A percentile compares a stretch with the other conserved stretches of the same genome.
Evolutionary conservation across 2,113 vertebrate genomes (phyloP).

Genomic region (Xyliphius kryptos): DNA sequence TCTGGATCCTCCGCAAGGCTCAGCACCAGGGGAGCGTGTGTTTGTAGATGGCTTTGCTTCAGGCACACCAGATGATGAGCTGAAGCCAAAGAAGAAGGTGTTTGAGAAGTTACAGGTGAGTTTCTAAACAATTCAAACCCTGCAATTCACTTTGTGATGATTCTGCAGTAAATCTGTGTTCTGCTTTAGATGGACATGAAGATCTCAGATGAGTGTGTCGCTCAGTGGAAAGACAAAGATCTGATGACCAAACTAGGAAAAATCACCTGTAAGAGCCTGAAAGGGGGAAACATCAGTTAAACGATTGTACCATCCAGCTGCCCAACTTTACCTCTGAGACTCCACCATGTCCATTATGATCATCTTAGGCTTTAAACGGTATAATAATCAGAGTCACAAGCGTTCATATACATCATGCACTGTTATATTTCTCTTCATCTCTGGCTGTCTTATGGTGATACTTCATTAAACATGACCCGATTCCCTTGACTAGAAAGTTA

Average conservation of each 20-base stretch:
- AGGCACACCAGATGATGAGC: conserved; percentile 76
- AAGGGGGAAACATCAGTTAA: conserved; percentile 90
- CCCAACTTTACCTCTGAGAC: not conserved
- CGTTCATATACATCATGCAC: not conserved
- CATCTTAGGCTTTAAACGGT: no score
- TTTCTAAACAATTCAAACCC: no score
- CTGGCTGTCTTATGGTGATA: conserved; percentile 6
- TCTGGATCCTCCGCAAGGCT: conserved; percentile 80
- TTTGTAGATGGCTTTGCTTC: conserved; percentile 83
- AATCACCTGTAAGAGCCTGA: conserved; percentile 85
- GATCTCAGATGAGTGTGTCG: conserved; percentile 72
- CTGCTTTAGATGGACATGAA: conserved; percentile 74
- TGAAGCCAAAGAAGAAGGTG: conserved; percentile 95
- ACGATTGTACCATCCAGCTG: not conserved
- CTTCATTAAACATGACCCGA: not conserved
- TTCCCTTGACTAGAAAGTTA: not conserved
- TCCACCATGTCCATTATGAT: no score
- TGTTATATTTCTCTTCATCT: not conserved
- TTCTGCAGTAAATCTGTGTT: not conserved
- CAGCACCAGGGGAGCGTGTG: conserved; percentile 76
- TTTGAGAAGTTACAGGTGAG: conserved; percentile 94
- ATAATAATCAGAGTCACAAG: no score
- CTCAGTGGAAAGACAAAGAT: conserved; percentile 84
- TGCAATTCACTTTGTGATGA: no score
- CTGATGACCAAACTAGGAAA: conserved; percentile 87